Evolutionary conservation across 2,888 invertebrate species (phyloP).

Genomic region (Cynaeus angustus): DNA sequence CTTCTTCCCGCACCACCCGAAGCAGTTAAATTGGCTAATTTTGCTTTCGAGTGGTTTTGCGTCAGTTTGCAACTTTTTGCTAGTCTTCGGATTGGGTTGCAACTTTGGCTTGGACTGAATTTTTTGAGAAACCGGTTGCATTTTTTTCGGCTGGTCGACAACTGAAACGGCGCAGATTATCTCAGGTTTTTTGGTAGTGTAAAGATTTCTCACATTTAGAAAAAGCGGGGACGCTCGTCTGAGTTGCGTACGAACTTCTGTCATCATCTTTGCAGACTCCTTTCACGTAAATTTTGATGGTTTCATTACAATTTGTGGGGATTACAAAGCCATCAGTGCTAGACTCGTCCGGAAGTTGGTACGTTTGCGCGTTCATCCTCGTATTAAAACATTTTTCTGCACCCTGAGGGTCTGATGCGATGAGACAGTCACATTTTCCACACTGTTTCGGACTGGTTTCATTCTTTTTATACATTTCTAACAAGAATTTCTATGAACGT

Average conservation of each 20-base stretch:
- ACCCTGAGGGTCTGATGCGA: slow-evolving; percentile 11
- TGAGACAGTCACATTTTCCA: slow-evolving; percentile 26
- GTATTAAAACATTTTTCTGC: neutral
- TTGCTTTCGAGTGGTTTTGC: too few species aligned
- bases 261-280: slow-evolving; percentile 1
- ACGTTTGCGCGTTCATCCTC: too few species aligned
- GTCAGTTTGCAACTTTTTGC: too few species aligned
- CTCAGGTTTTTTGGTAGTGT: too few species aligned
- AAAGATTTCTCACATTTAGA: neutral
- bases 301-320: neutral
- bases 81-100: too few species aligned
- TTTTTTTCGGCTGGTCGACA: too few species aligned
- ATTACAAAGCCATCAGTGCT: neutral
- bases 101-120: too few species aligned
- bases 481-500: slow-evolving; percentile 6
- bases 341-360: neutral
- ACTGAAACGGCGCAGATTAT: too few species aligned
- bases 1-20: too few species aligned
- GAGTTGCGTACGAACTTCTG: neutral
- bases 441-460: slow-evolving; percentile 15
- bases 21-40: too few species aligned
- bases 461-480: neutral
- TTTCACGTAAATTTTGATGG: slow-evolving; percentile 22
- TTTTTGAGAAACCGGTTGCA: too few species aligned
- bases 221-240: neutral